Conservation (phyloP, 2,888 invertebrate species). For the Unio delphinus region DNA sequence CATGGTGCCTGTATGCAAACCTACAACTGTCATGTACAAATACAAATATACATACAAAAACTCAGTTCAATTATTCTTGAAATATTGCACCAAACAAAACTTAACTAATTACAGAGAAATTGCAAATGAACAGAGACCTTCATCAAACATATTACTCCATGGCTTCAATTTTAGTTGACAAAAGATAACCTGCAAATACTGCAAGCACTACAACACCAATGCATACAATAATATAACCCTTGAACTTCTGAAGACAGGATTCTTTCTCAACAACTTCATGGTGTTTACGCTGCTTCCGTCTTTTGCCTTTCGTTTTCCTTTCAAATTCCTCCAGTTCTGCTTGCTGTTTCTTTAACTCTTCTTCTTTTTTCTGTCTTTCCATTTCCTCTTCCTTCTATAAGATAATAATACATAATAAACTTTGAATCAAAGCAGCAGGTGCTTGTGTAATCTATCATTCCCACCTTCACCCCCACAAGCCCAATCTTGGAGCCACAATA, state of each 20-base stretch:
- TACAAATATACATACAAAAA: too few relatives aligned
- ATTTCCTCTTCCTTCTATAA: slow-evolving; percentile 56
- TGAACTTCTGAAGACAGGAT: slow-evolving; percentile 44
- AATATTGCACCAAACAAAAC: too few relatives aligned
- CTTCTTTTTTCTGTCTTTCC: slow-evolving; percentile 55
- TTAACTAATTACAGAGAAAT: too few relatives aligned
- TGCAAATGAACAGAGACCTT: too few relatives aligned
- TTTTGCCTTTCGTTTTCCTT: slow-evolving; percentile 63
- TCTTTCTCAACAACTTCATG: slow-evolving; percentile 42
- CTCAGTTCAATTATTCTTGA: too few relatives aligned
- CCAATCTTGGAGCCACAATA: neutral
- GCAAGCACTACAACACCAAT: slow-evolving; percentile 30
- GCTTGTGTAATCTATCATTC: neutral
- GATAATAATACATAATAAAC: neutral
- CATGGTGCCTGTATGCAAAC: too few relatives aligned
- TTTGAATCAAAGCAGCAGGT: too few relatives aligned
- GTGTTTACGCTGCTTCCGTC: slow-evolving; percentile 53
- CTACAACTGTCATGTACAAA: too few relatives aligned
- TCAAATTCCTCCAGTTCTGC: slow-evolving; percentile 69
- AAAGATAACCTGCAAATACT: slow-evolving; percentile 29
- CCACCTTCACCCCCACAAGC: neutral
- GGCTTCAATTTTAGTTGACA: neutral
- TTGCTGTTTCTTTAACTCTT: slow-evolving; percentile 58
- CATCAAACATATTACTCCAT: too few relatives aligned
- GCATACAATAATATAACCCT: slow-evolving; percentile 22